Conservation (phyloP, 2,888 invertebrate genomes). For the Nomada fabriciana region DNA sequence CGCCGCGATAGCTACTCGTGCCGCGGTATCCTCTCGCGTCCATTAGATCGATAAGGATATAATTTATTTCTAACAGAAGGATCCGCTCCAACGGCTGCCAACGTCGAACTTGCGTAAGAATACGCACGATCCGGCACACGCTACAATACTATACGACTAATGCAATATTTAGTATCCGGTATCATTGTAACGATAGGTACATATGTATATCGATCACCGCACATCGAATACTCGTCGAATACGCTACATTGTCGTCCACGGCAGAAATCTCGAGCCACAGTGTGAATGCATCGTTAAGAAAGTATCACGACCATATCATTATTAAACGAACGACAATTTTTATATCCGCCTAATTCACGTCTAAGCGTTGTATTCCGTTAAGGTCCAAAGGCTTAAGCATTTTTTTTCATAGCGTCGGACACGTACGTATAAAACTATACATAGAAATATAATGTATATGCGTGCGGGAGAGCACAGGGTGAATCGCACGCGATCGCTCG, state of each 20-base stretch:
- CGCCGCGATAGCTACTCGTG: slow-evolving; percentile 60
- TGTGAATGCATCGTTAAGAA: slow-evolving; percentile 63
- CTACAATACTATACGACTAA: slow-evolving; percentile 68
- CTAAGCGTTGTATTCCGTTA: slow-evolving; percentile 53
- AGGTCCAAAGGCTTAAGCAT: slow-evolving; percentile 60
- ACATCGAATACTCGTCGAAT: slow-evolving; percentile 73
- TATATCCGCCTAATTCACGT: slow-evolving; percentile 60
- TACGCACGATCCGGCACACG: slow-evolving; percentile 63
- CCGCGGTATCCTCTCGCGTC: slow-evolving; percentile 75
- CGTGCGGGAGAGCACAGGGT: background rate
- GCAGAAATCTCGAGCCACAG: slow-evolving; percentile 34
- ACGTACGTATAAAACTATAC: slow-evolving; percentile 41
- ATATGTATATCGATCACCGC: slow-evolving; percentile 59
- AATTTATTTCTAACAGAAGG: slow-evolving; percentile 75
- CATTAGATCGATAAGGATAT: slow-evolving; percentile 76
- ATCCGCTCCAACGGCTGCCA: slow-evolving; percentile 68
- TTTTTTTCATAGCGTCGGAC: slow-evolving; percentile 65
- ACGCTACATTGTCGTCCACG: slow-evolving; percentile 31
- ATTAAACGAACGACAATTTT: slow-evolving; percentile 60
- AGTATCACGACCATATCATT: slow-evolving; percentile 74
- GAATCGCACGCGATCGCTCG: background rate
- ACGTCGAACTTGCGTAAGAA: slow-evolving; percentile 44
- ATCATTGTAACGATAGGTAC: slow-evolving; percentile 64
- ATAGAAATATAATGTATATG: slow-evolving; percentile 5
- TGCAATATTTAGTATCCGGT: slow-evolving; percentile 73